These are phyloP conservation scores for Stictonetta naevosa DNA, from an alignment of 2,113 vertebrate genomes.

Conservation along the genomic window DNA sequence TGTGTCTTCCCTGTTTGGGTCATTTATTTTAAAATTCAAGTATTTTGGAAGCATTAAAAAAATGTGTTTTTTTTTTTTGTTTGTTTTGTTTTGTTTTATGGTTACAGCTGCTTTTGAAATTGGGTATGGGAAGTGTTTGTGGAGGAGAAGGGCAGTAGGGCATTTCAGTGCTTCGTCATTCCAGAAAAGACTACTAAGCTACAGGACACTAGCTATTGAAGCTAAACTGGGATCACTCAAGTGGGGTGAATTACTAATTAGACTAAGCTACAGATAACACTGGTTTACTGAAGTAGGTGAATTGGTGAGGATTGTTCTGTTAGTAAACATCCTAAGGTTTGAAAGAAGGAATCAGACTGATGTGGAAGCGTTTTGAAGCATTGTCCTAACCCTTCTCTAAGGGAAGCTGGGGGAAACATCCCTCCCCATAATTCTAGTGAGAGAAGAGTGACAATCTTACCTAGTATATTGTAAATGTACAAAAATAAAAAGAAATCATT, in stretches of 20 bases:
- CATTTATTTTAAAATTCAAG: neutral
- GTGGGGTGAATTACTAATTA: neutral
- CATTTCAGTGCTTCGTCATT: neutral
- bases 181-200: neutral
- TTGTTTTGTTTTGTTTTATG: neutral
- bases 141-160: neutral
- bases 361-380: neutral
- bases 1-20: neutral
- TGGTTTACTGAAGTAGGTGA: neutral
- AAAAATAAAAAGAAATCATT: neutral
- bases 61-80: neutral
- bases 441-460: neutral
- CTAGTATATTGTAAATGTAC: neutral
- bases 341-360: neutral
- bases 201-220: fast-evolving
- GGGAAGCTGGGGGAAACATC: neutral
- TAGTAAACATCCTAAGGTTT: neutral
- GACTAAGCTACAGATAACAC: neutral
- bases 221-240: neutral
- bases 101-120: neutral
- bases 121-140: neutral
- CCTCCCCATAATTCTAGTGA: neutral
- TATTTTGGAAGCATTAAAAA: neutral
- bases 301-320: neutral
- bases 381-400: neutral